Conservation (phyloP, 2,797 vertebrate species). For the Lates japonicus region DNA sequence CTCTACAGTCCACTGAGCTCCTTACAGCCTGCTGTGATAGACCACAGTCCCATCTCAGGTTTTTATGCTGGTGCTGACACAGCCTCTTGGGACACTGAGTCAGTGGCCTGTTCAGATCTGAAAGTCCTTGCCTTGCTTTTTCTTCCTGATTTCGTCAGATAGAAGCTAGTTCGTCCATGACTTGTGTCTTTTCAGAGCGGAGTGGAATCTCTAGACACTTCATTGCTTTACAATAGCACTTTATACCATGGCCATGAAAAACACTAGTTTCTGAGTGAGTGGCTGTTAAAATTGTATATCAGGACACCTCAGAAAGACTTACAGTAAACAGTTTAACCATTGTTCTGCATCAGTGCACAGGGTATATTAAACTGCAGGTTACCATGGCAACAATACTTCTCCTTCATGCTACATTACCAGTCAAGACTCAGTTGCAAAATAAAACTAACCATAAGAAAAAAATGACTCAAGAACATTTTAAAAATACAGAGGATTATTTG, state of each 20-base stretch:
- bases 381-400: conserved; percentile 30
- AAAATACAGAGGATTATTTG: conserved; percentile 2
- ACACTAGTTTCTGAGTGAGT: conserved; percentile 11
- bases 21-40: conserved; percentile 8
- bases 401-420: conserved; percentile 28
- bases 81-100: conserved; percentile 19
- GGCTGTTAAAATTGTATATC: conserved; percentile 24
- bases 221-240: background rate
- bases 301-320: background rate
- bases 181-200: background rate
- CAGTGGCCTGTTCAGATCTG: conserved; percentile 13
- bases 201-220: conserved; percentile 1
- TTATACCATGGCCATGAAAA: background rate
- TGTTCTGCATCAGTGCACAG: conserved; percentile 11
- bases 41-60: conserved; percentile 29
- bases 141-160: conserved; percentile 9
- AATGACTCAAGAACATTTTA: conserved; percentile 11
- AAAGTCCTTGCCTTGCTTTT: background rate
- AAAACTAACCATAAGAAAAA: conserved; percentile 5
- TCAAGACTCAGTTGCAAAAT: conserved; percentile 8
- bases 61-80: conserved; percentile 29
- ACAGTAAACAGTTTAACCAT: conserved; percentile 2
- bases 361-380: conserved; percentile 36
- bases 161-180: background rate
- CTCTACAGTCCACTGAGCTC: conserved; percentile 21